Percentiles rank a stretch among this genome's conserved stretches.
Conservation (phyloP, 2,113 vertebrate genomes). For the Hydropotes inermis region DNA sequence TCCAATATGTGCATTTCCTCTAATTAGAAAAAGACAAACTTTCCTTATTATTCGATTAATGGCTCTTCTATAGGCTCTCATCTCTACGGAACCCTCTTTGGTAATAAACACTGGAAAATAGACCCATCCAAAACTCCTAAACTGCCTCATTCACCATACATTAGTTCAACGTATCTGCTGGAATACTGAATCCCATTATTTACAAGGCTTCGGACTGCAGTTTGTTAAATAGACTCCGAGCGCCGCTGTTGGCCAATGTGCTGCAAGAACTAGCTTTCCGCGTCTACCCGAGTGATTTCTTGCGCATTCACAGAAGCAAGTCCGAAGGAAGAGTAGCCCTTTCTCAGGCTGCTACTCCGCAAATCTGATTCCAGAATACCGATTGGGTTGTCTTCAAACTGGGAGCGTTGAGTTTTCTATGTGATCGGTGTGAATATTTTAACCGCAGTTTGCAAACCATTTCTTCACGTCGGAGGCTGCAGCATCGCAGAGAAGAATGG, state of each 20-base stretch:
- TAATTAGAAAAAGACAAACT: slow-evolving; percentile 10
- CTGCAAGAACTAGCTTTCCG: not conserved
- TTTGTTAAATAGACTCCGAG: slow-evolving; percentile 66
- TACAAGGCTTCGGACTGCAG: slow-evolving; percentile 34
- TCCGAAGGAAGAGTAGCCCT: not conserved
- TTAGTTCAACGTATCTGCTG: not conserved
- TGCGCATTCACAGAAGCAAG: slow-evolving; percentile 1
- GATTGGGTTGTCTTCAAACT: not conserved
- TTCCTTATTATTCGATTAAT: slow-evolving; percentile 16
- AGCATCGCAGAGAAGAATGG: slow-evolving; percentile 19
- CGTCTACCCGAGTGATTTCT: not conserved
- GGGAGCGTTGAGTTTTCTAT: not conserved
- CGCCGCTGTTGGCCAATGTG: slow-evolving; percentile 70
- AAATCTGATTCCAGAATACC: not conserved
- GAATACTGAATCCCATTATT: not conserved
- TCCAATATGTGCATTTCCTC: not conserved
- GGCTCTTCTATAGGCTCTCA: not conserved
- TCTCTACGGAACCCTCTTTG: not conserved
- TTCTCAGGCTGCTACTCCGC: not conserved
- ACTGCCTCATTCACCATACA: not conserved
- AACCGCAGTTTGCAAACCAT: not conserved
- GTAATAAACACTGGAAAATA: slow-evolving; percentile 16
- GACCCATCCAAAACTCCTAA: not conserved
- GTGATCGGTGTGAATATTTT: slow-evolving; percentile 8
- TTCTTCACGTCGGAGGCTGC: not conserved